Evolutionary conservation across 2,797 vertebrate species (phyloP), one percentile per base, ranked within the genome.

Genomic region (Poeciliopsis presidionis): DNA sequence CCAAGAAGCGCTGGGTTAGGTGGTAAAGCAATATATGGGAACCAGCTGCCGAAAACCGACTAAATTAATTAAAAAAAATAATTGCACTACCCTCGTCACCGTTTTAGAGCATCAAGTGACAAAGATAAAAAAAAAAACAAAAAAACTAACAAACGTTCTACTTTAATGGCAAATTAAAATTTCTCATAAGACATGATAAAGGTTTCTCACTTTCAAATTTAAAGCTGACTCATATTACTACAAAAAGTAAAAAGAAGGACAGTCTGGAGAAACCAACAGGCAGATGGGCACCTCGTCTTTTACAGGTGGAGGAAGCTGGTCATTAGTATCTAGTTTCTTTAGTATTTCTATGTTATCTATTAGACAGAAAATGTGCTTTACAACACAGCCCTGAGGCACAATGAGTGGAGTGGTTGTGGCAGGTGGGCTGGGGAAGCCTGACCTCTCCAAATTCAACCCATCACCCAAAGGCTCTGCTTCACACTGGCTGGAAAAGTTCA

Each of bases 211-310:
- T 63, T 59, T 59, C 9, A 57, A 28, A 28, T 14, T 59, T 30
- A 59, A 13, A 28, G 28, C 57, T 0, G 13, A 59, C 14, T 59
- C n/a, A 30, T 14, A n/a, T 57, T 28, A 11, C 3, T 4, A n/a
- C 28, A 82, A 77, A 16, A 33, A 81, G 4, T 46, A 3, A 83
- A 83, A 78, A 74, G 75, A 86, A 30, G 72, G 91, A 73, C 85
- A 87, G 79, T 43, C 9, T 1, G 41, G 33, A 81, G 76, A 45
- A 69, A 28, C 75, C 70, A 85, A 70, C 3, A 57, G 67, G 83
- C 93, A 93, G 92, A 93, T 93, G 92, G 93, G 85, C 77, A 59
- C 78, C 88, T 89, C 85, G 82, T 86, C 67, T 83, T 72, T 84
- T 85, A 74, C 83, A 84, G 91, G 93, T 81, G 91, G 90, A 77